Conservation (phyloP, 23 tunicate genomes). For the Styela clava region DNA sequence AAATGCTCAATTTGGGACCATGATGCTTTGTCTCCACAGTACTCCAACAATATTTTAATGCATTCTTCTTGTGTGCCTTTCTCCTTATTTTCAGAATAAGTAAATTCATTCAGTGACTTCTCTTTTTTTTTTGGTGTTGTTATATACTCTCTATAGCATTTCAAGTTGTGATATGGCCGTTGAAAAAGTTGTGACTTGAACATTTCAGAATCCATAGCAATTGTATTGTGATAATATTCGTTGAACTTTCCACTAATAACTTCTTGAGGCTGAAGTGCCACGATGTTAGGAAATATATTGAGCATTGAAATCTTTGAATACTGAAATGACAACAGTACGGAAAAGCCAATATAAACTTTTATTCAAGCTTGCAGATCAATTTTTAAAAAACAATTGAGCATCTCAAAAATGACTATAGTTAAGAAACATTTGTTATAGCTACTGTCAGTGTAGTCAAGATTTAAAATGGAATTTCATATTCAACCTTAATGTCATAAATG, state of each 20-base stretch:
- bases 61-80: background rate
- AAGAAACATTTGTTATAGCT: no score
- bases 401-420: no score
- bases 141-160: background rate
- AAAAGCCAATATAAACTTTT: no score
- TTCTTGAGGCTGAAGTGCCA: background rate
- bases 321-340: no score
- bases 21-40: background rate
- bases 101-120: background rate
- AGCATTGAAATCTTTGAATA: background rate
- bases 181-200: slow-evolving; percentile 30
- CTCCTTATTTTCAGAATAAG: background rate
- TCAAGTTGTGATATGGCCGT: slow-evolving; percentile 44
- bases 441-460: no score
- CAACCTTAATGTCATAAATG: no score
- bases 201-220: slow-evolving; percentile 24
- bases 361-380: no score
- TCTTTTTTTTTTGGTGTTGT: background rate
- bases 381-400: no score
- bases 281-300: background rate
- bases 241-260: background rate
- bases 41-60: background rate
- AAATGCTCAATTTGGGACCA: background rate
- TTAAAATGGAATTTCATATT: no score
- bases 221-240: background rate